Conservation (phyloP, 2,888 invertebrate species). For the Drosophila greeni region DNA sequence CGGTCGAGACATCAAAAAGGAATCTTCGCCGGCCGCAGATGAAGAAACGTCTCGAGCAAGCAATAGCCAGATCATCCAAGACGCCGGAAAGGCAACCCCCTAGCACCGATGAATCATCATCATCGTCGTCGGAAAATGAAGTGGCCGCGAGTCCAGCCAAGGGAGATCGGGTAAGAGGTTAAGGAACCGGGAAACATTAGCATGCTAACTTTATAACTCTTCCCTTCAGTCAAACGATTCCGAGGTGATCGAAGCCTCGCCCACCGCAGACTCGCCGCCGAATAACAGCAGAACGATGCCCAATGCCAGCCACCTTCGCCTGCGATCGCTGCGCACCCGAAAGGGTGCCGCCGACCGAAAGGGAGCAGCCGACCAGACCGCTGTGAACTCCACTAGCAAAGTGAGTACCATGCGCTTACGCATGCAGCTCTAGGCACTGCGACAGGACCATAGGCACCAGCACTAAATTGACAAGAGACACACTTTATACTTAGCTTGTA, state of each 20-base stretch:
- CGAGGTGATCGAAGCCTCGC: slow-evolving; percentile 74
- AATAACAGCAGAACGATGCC: neutral
- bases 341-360: too few species aligned
- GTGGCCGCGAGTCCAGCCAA: neutral
- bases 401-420: slow-evolving; percentile 62
- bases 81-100: slow-evolving; percentile 38
- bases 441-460: slow-evolving; percentile 14
- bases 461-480: slow-evolving; percentile 5
- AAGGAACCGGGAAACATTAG: neutral
- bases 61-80: slow-evolving; percentile 35
- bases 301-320: slow-evolving; percentile 38
- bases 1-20: slow-evolving; percentile 33
- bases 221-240: slow-evolving; percentile 60
- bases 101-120: neutral
- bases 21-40: slow-evolving; percentile 39
- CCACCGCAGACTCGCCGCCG: slow-evolving; percentile 45
- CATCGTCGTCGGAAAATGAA: neutral
- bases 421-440: slow-evolving; percentile 56
- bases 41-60: slow-evolving; percentile 32
- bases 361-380: slow-evolving; percentile 16
- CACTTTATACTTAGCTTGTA: slow-evolving; percentile 24
- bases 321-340: slow-evolving; percentile 56
- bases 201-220: neutral
- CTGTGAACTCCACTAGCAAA: slow-evolving; percentile 47
- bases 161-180: slow-evolving; percentile 10